phyloP scores from a whole-genome alignment of 2,888 invertebrate species.

The Prosopocoilus inquinatus region DNA sequence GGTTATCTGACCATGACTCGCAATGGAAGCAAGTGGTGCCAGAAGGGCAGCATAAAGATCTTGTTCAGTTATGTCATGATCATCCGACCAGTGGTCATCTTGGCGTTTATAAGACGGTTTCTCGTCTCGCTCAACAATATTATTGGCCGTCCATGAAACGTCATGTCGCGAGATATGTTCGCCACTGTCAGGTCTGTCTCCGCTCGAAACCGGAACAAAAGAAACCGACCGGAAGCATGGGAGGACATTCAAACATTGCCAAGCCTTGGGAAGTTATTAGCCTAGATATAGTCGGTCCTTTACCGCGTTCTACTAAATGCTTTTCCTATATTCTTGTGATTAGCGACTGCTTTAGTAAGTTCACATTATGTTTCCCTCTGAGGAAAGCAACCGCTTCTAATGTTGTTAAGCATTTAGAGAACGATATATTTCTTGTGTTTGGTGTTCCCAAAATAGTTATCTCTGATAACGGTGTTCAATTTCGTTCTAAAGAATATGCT shows the following conservation, averaged over 20 bases:
- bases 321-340: conserved; percentile 20
- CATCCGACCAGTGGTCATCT: conserved; percentile 24
- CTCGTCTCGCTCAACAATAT: conserved; percentile 4
- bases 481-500: no score
- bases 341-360: conserved; percentile 26
- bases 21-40: conserved; percentile 26
- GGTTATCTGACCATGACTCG: conserved; percentile 11
- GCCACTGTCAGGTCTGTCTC: neutral
- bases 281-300: conserved; percentile 23
- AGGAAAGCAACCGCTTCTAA: neutral
- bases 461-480: no score
- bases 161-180: conserved; percentile 19
- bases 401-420: conserved; percentile 3
- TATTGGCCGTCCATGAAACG: conserved; percentile 30
- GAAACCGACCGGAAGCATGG: conserved; percentile 27
- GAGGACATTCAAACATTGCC: neutral
- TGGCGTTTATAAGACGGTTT: conserved; percentile 27
- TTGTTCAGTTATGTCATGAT: conserved; percentile 20
- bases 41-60: conserved; percentile 7
- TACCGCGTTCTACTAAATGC: conserved; percentile 9
- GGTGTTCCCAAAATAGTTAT: no score
- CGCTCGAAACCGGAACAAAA: conserved; percentile 24
- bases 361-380: conserved; percentile 3
- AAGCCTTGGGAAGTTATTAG: conserved; percentile 23
- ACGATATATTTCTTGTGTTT: conserved; percentile 4